Percentiles rank a stretch among this genome's conserved stretches.
These are phyloP conservation scores for Archilochus colubris DNA, from an alignment of 2,113 vertebrate species.

Conservation along the genomic window DNA sequence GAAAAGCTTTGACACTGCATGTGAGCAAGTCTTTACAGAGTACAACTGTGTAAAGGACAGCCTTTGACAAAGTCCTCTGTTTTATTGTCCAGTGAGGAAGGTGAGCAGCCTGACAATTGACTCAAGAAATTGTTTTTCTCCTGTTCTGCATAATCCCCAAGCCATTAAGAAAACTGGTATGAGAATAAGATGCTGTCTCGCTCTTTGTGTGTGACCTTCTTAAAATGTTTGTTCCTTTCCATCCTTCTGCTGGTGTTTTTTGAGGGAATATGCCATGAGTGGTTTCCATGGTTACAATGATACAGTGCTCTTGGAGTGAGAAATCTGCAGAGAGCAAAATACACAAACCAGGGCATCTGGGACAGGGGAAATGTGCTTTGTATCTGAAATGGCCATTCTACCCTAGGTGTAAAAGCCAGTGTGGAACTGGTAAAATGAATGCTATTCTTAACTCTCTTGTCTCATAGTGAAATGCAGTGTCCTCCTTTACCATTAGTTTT, in stretches of 20 bases:
- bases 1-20: background rate
- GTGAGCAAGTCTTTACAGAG: background rate
- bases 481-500: background rate
- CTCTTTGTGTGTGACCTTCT: background rate
- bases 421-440: background rate
- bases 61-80: background rate
- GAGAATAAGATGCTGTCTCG: background rate
- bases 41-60: background rate
- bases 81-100: background rate
- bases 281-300: conserved; percentile 64
- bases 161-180: rapidly evolving
- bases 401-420: background rate
- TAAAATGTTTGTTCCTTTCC: conserved; percentile 28
- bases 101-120: background rate
- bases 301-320: background rate
- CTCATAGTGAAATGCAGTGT: background rate
- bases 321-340: conserved; percentile 55
- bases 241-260: conserved; percentile 10
- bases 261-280: conserved; percentile 50
- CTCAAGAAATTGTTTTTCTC: background rate
- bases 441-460: background rate
- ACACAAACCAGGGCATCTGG: background rate
- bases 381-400: background rate
- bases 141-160: background rate
- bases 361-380: background rate